Conservation (phyloP, 2,888 invertebrate genomes). For the Tiphia femorata region DNA sequence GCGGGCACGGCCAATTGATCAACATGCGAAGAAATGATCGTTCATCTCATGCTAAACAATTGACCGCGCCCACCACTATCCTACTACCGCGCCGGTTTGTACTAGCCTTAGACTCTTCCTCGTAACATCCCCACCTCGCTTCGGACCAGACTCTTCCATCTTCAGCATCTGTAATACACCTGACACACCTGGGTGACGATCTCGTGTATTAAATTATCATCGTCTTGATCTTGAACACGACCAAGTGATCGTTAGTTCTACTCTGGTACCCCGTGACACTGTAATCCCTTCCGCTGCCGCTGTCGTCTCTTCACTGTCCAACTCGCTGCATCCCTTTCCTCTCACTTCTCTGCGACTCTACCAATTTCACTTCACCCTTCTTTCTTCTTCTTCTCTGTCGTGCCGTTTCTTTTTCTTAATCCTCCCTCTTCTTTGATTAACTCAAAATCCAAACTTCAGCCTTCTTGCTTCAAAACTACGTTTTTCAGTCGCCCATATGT, state of each 20-base stretch:
- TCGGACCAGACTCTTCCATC: background rate
- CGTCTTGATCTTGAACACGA: slow-evolving; percentile 54
- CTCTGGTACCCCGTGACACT: slow-evolving; percentile 33
- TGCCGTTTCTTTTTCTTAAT: background rate
- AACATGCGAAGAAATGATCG: too few relatives aligned
- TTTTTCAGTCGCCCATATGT: too few relatives aligned
- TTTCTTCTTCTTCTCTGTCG: background rate
- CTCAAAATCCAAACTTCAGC: too few relatives aligned
- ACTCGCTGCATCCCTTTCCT: slow-evolving; percentile 1
- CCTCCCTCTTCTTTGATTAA: too few relatives aligned
- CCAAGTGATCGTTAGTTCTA: slow-evolving; percentile 51
- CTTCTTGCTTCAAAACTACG: too few relatives aligned
- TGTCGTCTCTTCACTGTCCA: background rate
- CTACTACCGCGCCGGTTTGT: too few relatives aligned
- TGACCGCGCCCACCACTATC: too few relatives aligned
- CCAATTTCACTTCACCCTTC: background rate
- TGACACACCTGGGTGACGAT: slow-evolving; percentile 54
- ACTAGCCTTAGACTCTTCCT: too few relatives aligned
- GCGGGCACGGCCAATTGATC: too few relatives aligned
- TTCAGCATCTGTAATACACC: slow-evolving; percentile 41
- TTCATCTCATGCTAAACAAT: too few relatives aligned
- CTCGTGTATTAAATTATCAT: slow-evolving; percentile 55
- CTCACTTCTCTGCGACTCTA: slow-evolving; percentile 1
- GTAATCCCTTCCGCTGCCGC: background rate
- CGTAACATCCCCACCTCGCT: too few relatives aligned